Evolutionary conservation across 2,888 invertebrate genomes (phyloP), one percentile per base, ranked within the genome.

Genomic region (Steinernema hermaphroditum): DNA sequence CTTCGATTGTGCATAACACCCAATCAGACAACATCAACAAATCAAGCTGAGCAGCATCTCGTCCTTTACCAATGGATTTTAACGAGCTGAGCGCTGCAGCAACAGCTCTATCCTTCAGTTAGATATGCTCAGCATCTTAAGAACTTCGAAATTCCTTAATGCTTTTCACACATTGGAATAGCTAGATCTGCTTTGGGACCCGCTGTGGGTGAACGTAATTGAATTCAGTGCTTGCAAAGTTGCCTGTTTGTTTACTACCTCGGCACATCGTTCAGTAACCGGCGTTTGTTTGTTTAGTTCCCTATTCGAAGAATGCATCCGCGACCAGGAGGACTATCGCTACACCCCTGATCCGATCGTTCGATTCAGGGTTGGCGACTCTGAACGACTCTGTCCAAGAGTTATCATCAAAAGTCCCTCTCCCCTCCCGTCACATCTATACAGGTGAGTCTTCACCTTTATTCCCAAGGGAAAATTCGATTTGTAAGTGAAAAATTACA

Each of bases 271-370:
- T 46, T 46, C 19, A 46, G n/a, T 14, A 46, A 46, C 19, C 46
- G 16, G 46, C 16, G 19, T 19, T 46, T n/a, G n/a, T n/a, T n/a
- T 14, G 32, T 62, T 62, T n/a, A 62, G 62, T 32, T 62, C 62
- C 1, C 62, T 62, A 1, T 9, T 62, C 16, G 62, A 62, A 32
- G 62, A 62, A 34, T 16, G 19, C 4, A 8, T 1, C 1, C 62
- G 27, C 22, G 22, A 2, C 14, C 12, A 24, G 6, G 54, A 54
- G 22, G 54, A 54, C 37, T 37, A 12, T 37, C 37, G 37, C 16
- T 62, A 27, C 16, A 62, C 32, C 27, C 62, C 62, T 14, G 62
- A 62, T 62, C 62, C 27, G 12, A 62, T 16, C 32, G 62, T 62
- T 29, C 62, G 62, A 8, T 62, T 62, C 29, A 27, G 32, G 4